These are phyloP conservation scores for Melinaea marsaeus DNA, from an alignment of 2,888 invertebrate genomes.

Conservation along the genomic window DNA sequence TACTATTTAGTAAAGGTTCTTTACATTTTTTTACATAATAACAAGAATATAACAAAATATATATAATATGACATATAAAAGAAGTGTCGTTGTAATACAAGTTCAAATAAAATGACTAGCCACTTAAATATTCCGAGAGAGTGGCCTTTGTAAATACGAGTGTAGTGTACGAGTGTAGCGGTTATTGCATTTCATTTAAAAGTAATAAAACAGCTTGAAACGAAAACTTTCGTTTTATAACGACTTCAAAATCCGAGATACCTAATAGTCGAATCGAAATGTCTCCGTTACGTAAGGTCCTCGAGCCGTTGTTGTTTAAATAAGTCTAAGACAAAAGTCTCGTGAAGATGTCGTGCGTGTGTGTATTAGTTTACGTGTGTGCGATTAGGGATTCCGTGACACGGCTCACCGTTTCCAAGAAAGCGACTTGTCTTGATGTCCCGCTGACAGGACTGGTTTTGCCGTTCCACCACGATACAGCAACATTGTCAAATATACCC, in stretches of 20 bases:
- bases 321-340: constrained; percentile 7
- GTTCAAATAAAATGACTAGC: no score
- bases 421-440: constrained; percentile 75
- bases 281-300: constrained; percentile 22
- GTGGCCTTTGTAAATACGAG: no score
- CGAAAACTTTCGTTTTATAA: constrained; percentile 25
- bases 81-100: no score
- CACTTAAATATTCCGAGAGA: no score
- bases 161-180: no score
- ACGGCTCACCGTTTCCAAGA: constrained; percentile 77
- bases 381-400: constrained; percentile 76
- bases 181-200: constrained; percentile 8
- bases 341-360: constrained; percentile 21
- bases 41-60: no score
- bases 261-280: no score
- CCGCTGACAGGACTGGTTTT: constrained; percentile 77
- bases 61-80: no score
- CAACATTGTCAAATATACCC: constrained; percentile 60
- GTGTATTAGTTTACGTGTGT: constrained; percentile 48
- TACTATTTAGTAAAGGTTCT: no score
- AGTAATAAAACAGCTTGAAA: constrained; percentile 10
- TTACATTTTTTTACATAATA: no score
- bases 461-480: constrained; percentile 63
- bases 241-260: constrained; percentile 12
- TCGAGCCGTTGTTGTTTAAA: constrained; percentile 10